Evolutionary conservation across 2,113 vertebrate genomes (phyloP).

Genomic region (Cottus gobio): DNA sequence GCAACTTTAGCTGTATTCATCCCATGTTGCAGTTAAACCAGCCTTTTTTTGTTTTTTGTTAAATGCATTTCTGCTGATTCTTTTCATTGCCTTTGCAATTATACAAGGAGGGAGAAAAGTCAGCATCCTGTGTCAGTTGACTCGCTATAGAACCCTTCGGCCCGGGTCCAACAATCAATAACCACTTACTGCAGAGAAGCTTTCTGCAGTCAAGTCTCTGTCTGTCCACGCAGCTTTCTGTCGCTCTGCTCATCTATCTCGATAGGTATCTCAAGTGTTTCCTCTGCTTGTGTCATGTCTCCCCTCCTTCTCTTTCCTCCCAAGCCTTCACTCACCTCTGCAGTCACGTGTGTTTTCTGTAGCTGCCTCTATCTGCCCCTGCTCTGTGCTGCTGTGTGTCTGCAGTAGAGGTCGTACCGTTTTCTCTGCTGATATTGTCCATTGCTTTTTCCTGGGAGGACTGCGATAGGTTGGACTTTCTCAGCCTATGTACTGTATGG

Average conservation of each 20-base stretch:
- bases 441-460: conserved; percentile 42
- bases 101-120: conserved; percentile 20
- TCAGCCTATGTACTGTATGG: conserved; percentile 18
- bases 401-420: conserved; percentile 69
- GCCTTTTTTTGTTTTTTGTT: not conserved
- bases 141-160: conserved; percentile 46
- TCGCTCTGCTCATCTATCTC: conserved; percentile 30
- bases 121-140: conserved; percentile 48
- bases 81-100: conserved; percentile 48
- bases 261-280: conserved; percentile 43
- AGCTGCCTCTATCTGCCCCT: conserved; percentile 16
- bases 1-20: not conserved
- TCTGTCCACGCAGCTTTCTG: conserved; percentile 41
- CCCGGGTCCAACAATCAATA: conserved; percentile 74
- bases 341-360: conserved; percentile 45
- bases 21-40: not conserved
- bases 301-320: conserved; percentile 6
- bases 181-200: conserved; percentile 73
- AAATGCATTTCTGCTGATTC: conserved; percentile 2
- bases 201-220: conserved; percentile 58
- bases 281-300: conserved; percentile 38
- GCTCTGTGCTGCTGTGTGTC: conserved; percentile 38
- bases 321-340: conserved; percentile 46
- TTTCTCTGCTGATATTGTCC: conserved; percentile 56
- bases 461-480: conserved; percentile 37